These are phyloP conservation scores for Nomada flava DNA, from an alignment of 2,888 invertebrate species.

Conservation along the genomic window DNA sequence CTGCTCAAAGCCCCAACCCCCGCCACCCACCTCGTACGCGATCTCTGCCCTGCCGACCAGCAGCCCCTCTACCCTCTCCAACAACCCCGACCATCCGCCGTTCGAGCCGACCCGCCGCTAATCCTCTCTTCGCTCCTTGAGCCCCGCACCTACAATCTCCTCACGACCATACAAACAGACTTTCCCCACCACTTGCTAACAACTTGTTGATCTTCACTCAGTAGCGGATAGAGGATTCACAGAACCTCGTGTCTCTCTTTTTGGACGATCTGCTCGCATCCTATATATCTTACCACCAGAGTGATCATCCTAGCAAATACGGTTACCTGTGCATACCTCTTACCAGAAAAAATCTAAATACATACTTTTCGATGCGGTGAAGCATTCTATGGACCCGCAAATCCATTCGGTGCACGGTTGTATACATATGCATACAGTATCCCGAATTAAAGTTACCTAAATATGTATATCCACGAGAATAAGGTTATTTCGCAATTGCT, in stretches of 20 bases:
- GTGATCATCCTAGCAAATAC: too few species aligned
- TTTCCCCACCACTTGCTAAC: constrained; percentile 61
- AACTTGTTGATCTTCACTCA: constrained; percentile 77
- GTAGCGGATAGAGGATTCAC: constrained; percentile 53
- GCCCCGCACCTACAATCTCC: constrained; percentile 50
- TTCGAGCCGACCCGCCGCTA: constrained; percentile 8
- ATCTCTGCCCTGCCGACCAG: neutral
- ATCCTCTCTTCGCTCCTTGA: constrained; percentile 13
- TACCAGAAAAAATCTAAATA: too few species aligned
- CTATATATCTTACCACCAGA: neutral
- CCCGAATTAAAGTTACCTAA: too few species aligned
- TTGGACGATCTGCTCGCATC: neutral
- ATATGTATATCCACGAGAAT: too few species aligned
- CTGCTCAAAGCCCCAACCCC: constrained; percentile 27
- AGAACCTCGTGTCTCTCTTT: constrained; percentile 14
- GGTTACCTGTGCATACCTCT: too few species aligned
- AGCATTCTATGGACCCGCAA: too few species aligned
- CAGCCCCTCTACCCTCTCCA: neutral
- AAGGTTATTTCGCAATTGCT: neutral
- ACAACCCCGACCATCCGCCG: constrained; percentile 19
- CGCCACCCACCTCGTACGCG: constrained; percentile 25
- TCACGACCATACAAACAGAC: constrained; percentile 67
- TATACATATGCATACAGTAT: too few species aligned
- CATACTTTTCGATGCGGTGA: too few species aligned
- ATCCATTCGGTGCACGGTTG: too few species aligned